Base-by-base conservation (phyloP, 2,888 invertebrate genomes). In the Brenthis ino region DNA sequence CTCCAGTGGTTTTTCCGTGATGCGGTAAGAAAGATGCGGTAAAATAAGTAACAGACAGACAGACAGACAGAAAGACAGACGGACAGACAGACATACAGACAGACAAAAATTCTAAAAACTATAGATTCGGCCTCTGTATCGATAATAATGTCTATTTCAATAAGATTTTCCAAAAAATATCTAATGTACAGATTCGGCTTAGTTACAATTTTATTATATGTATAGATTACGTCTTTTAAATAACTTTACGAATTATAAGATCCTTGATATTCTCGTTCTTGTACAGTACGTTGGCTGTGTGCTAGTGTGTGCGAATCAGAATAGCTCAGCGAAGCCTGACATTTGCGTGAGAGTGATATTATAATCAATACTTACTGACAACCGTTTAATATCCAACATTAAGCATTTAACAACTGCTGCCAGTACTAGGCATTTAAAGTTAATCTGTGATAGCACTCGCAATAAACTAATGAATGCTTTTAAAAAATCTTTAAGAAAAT, bases 341-440 rank as follows among this genome's bases (percentile, higher is more conserved):
- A 51, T 70, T 57, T 68, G 63, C 70, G 28, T 72, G 72, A 63
- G 57, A 67, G 56, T 57, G 61, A 72, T 70, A 70, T 68, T 70
- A 72, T 72, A 72, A 72, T 72, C 65, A 68, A 69, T 70, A 70
- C 63, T 33, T 63, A 65, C 50, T 57, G 68, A 68, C 58, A 63
- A 61, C 57, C 67, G 67, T 61, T 69, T 63, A 67, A 69, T 65
- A 70, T 57, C 57, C 57, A 43, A 61, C 57, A 68, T 50, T 65
- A 61, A 55, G 68, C 61, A 54, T 71, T 68, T 68, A 71, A 55
- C 65, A 54, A 71, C 65, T 65, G 54, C 68, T 43, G 54, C 13
- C 47, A 57, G 65, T 54, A 61, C 57, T 58, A 64, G n/a, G 56
- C 60, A 60, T 67, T 70, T 67, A 61, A 66, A 67, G 70, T 65